Conservation (phyloP, 2,797 vertebrate genomes). For the Streptopelia turtur region DNA sequence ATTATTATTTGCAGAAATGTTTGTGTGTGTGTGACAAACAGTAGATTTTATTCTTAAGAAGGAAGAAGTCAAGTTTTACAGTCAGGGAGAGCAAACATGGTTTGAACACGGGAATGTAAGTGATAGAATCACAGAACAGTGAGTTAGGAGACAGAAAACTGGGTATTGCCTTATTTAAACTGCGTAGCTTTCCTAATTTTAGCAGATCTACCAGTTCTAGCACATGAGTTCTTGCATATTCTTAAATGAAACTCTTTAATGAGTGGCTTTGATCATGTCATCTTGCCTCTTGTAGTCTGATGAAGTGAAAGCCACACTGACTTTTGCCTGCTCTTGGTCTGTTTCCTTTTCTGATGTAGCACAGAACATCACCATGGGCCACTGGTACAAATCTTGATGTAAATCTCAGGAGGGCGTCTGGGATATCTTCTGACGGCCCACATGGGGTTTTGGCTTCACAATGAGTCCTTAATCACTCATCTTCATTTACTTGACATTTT, state of each 20-base stretch:
- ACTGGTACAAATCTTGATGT: not conserved
- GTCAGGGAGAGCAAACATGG: fast-evolving
- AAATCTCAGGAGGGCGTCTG: not conserved
- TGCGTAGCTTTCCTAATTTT: not conserved
- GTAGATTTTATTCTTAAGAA: not conserved
- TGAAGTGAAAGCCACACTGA: not conserved
- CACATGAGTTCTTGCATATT: not conserved
- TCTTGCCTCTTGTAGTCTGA: not conserved
- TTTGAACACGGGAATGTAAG: not conserved
- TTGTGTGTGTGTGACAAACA: not conserved
- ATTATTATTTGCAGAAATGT: not conserved
- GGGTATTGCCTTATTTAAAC: not conserved
- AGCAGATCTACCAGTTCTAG: not conserved
- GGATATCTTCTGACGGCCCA: not conserved
- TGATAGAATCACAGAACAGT: not conserved
- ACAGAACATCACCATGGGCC: not conserved
- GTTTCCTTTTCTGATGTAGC: not conserved
- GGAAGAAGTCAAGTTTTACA: not conserved
- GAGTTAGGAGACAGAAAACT: not conserved
- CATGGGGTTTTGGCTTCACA: fast-evolving
- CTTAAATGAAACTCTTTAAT: not conserved
- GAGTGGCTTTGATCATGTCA: not conserved
- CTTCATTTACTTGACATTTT: not conserved
- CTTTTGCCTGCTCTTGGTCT: not conserved
- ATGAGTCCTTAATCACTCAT: not conserved